phyloP scores from a whole-genome alignment of 2,888 invertebrate genomes.

The Yponomeuta malinellus region DNA sequence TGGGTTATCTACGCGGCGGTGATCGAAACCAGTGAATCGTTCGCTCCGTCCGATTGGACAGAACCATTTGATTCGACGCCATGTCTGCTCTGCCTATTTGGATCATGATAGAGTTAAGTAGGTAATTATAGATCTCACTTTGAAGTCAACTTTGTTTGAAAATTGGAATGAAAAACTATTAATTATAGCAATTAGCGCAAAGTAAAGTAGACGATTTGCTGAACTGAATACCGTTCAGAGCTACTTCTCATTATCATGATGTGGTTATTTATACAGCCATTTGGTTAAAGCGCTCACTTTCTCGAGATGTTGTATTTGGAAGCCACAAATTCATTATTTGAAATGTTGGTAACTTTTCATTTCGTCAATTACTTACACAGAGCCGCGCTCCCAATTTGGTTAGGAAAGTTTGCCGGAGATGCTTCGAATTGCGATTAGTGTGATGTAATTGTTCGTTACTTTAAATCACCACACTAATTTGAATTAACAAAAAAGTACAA shows the following conservation, averaged over 20 bases:
- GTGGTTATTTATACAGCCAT: neutral
- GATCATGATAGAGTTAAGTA: neutral
- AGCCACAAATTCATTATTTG: neutral
- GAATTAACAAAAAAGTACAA: no score
- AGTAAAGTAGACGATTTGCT: neutral
- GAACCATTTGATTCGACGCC: conserved; percentile 8
- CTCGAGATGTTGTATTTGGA: neutral
- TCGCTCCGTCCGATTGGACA: neutral
- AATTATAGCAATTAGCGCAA: no score
- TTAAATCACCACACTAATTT: neutral
- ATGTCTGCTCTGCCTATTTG: neutral
- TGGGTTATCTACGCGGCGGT: neutral
- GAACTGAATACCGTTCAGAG: neutral
- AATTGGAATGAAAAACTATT: no score
- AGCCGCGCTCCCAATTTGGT: neutral
- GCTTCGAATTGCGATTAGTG: neutral
- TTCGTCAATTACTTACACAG: neutral
- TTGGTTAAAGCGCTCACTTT: neutral
- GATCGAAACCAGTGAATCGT: conserved; percentile 7
- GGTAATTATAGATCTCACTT: neutral
- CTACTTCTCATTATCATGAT: neutral
- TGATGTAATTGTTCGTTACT: neutral
- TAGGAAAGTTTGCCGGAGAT: neutral
- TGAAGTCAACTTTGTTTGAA: neutral
- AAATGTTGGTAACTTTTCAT: conserved; percentile 1